phyloP scores from a whole-genome alignment of 2,888 invertebrate genomes.

The Epiblema foenella region DNA sequence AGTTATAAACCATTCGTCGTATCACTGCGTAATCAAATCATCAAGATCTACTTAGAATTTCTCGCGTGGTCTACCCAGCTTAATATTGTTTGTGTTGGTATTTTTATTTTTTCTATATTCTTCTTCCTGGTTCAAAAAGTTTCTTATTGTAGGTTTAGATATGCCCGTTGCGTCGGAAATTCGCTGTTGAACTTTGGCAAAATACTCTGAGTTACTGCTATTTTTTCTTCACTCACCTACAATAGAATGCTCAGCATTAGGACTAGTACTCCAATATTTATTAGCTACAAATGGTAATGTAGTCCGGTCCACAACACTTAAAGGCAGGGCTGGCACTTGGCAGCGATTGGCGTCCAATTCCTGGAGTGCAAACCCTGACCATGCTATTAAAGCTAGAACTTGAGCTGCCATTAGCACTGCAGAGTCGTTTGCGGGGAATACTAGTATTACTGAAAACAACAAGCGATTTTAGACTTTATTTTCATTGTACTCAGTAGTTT shows the following conservation, averaged over 20 bases:
- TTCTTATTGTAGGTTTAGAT: too few relatives aligned
- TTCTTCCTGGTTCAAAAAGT: too few relatives aligned
- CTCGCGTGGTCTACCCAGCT: too few relatives aligned
- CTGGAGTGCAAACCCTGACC: constrained; percentile 76
- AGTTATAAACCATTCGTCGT: too few relatives aligned
- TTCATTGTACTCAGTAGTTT: not conserved
- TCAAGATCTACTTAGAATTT: too few relatives aligned
- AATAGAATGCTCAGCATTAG: constrained; percentile 73
- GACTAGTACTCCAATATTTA: constrained; percentile 74
- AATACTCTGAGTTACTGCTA: too few relatives aligned
- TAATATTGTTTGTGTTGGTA: too few relatives aligned
- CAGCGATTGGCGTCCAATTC: constrained; percentile 66
- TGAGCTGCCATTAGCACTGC: constrained; percentile 69
- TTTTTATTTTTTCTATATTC: too few relatives aligned
- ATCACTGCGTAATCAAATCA: too few relatives aligned
- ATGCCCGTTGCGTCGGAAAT: too few relatives aligned
- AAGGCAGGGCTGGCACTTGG: constrained; percentile 71
- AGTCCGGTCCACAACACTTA: constrained; percentile 62
- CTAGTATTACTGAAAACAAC: constrained; percentile 67
- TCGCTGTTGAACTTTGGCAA: too few relatives aligned
- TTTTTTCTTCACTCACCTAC: constrained; percentile 60
- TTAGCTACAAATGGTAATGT: constrained; percentile 65
- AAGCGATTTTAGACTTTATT: constrained; percentile 2
- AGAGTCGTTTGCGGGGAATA: constrained; percentile 75
- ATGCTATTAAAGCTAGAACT: constrained; percentile 65